phyloP scores from a whole-genome alignment of 2,797 vertebrate genomes.

The Malurus splendens region DNA sequence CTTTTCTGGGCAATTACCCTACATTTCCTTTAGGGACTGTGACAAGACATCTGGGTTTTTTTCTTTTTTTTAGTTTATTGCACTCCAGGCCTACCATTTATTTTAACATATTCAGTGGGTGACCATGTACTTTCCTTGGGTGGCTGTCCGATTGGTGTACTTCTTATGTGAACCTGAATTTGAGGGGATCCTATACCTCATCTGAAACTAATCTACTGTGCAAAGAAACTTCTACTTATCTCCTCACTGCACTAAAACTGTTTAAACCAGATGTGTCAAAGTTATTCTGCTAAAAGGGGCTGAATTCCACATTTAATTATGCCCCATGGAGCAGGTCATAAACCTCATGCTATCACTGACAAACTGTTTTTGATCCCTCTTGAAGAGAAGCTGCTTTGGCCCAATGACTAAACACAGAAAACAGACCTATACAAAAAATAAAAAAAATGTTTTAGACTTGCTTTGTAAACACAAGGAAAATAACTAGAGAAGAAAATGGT shows the following conservation, averaged over 20 bases:
- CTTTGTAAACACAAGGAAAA: background rate
- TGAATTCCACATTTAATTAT: conserved; percentile 52
- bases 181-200: conserved; percentile 15
- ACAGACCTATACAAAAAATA: background rate
- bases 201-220: conserved; percentile 51
- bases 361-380: conserved; percentile 24
- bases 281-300: conserved; percentile 34
- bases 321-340: conserved; percentile 34
- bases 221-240: conserved; percentile 45
- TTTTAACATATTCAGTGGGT: background rate
- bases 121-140: conserved; percentile 1
- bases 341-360: conserved; percentile 41
- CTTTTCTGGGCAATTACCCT: background rate
- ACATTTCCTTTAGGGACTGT: background rate
- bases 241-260: conserved; percentile 12
- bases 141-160: background rate
- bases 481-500: background rate
- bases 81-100: background rate
- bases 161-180: conserved; percentile 2
- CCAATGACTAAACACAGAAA: conserved; percentile 17
- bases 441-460: background rate
- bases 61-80: background rate
- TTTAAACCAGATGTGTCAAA: conserved; percentile 56
- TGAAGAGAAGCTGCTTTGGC: conserved; percentile 29
- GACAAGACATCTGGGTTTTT: background rate